Conservation (phyloP, 1,140 invertebrate species). For the Cylas formicarius region DNA sequence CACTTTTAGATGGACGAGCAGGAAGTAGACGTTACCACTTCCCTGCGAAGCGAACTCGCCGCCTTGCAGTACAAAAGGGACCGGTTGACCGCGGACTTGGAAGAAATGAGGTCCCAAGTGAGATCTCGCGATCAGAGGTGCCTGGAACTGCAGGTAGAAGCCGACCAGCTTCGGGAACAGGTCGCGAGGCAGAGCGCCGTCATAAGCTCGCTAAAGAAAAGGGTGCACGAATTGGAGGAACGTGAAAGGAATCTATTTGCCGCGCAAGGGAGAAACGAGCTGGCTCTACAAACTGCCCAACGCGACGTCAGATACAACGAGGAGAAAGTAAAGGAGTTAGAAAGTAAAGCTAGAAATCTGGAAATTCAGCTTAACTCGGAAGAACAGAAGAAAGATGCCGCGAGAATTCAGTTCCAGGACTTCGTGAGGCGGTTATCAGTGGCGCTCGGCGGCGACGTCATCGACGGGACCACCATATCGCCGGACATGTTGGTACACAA, state of each 20-base stretch:
- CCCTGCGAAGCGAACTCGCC: slow-evolving; percentile 69
- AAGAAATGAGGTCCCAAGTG: slow-evolving; percentile 59
- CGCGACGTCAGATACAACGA: slow-evolving; percentile 64
- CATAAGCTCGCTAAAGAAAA: slow-evolving; percentile 67
- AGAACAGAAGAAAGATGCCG: slow-evolving; percentile 59
- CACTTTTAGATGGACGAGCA: slow-evolving; percentile 47
- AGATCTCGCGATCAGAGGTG: slow-evolving; percentile 58
- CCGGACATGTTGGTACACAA: slow-evolving; percentile 62
- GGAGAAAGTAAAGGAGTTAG: slow-evolving; percentile 66
- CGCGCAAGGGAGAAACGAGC: slow-evolving; percentile 57
- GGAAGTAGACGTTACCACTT: slow-evolving; percentile 60
- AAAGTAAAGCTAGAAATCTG: slow-evolving; percentile 61
- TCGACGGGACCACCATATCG: slow-evolving; percentile 51
- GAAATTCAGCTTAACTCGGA: slow-evolving; percentile 62
- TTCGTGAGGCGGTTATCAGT: slow-evolving; percentile 59
- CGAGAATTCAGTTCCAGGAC: slow-evolving; percentile 58
- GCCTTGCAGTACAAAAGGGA: slow-evolving; percentile 74
- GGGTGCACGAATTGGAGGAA: slow-evolving; percentile 71
- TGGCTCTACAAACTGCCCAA: slow-evolving; percentile 62
- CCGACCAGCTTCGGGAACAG: slow-evolving; percentile 68
- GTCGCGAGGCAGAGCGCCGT: slow-evolving; percentile 71
- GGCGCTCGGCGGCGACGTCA: slow-evolving; percentile 58
- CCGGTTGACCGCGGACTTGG: slow-evolving; percentile 64
- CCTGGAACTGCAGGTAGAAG: slow-evolving; percentile 58
- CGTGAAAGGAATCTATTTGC: slow-evolving; percentile 59